A percentile compares a stretch with the other conserved stretches of the same genome.
phyloP scores from a whole-genome alignment of 1,140 invertebrate species.

The Battus philenor region DNA sequence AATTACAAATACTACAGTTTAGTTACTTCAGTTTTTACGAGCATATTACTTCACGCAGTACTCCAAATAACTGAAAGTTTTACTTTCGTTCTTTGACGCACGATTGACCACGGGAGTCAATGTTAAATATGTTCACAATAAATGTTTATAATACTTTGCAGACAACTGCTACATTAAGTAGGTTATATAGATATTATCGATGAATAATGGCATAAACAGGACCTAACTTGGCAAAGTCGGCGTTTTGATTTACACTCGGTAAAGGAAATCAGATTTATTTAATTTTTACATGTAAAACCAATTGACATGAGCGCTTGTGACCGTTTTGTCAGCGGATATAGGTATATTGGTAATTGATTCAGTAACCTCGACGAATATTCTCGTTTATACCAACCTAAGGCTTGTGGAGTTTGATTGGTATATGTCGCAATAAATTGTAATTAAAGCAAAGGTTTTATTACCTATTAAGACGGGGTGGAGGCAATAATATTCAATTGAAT shows the following conservation, averaged over 20 bases:
- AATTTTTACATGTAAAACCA: no score
- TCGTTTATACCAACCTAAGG: conserved; percentile 4
- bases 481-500: no score
- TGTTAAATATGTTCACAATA: neutral
- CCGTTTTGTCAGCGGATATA: conserved; percentile 9
- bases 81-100: conserved; percentile 9
- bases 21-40: conserved; percentile 1
- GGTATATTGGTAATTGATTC: conserved; percentile 13
- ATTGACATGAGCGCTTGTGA: no score
- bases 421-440: conserved; percentile 1
- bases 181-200: no score
- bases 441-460: conserved; percentile 16
- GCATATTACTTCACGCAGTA: conserved; percentile 1
- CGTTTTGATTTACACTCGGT: no score
- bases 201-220: no score
- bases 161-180: no score
- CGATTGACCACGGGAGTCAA: conserved; percentile 6
- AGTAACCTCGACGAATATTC: conserved; percentile 16
- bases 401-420: conserved; percentile 6
- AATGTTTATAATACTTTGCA: no score
- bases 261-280: no score
- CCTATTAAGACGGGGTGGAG: neutral
- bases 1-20: neutral
- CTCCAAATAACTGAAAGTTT: conserved; percentile 4
- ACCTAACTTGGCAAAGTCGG: no score